A percentile compares a stretch with the other conserved stretches of the same genome.
phyloP scores from a whole-genome alignment of 2,888 invertebrate species.

The Cantharis rufa region DNA sequence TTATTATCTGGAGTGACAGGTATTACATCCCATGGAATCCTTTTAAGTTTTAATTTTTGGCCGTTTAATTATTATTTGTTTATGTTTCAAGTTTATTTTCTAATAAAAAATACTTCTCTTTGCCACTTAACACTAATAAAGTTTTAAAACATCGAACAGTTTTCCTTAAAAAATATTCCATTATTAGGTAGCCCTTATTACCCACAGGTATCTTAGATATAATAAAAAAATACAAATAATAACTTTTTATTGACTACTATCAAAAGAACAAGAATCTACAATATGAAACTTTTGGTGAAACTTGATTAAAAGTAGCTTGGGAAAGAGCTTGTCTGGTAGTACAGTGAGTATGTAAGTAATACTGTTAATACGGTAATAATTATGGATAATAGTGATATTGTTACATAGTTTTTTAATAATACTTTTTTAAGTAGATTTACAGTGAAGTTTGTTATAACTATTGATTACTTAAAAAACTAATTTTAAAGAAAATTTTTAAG shows the following conservation, averaged over 20 bases:
- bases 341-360: too few species aligned
- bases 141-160: too few species aligned
- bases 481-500: not conserved
- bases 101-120: too few species aligned
- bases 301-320: not conserved
- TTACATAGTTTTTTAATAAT: not conserved
- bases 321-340: not conserved
- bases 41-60: too few species aligned
- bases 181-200: too few species aligned
- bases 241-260: not conserved
- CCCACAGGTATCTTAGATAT: too few species aligned
- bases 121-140: too few species aligned
- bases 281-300: not conserved
- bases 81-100: too few species aligned
- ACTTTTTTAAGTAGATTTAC: not conserved
- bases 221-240: not conserved
- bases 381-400: not conserved
- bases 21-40: too few species aligned
- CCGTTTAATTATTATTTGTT: too few species aligned
- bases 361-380: not conserved
- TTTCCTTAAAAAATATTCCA: too few species aligned
- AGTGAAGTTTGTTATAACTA: not conserved
- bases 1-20: too few species aligned
- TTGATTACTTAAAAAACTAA: not conserved
- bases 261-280: not conserved